Conservation (phyloP, 2,888 invertebrate genomes). For the Bhutanitis thaidina region DNA sequence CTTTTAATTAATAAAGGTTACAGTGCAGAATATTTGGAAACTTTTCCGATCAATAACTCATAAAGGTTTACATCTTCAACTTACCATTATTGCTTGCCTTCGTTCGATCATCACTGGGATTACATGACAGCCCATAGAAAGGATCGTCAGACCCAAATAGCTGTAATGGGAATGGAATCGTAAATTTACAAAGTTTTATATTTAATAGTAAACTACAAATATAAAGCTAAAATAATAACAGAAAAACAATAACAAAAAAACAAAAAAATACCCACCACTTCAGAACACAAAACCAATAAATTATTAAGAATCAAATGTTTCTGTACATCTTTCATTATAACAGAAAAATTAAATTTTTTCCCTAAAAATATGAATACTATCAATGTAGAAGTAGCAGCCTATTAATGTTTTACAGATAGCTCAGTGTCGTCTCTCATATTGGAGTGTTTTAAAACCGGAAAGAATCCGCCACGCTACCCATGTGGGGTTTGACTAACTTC, state of each 20-base stretch:
- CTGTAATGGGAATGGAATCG: conserved; percentile 44
- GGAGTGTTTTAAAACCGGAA: no score
- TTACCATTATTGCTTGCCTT: conserved; percentile 61
- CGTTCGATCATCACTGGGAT: conserved; percentile 54
- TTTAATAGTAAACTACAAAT: background rate
- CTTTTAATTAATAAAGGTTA: no score
- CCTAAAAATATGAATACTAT: no score
- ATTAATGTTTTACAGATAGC: no score
- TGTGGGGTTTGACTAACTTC: no score
- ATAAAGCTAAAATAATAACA: background rate
- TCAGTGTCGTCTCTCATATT: no score
- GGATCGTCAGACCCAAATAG: conserved; percentile 73
- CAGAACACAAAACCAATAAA: background rate
- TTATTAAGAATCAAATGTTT: background rate
- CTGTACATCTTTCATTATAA: background rate
- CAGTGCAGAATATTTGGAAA: no score
- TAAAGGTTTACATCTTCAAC: conserved; percentile 25
- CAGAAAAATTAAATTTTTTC: no score
- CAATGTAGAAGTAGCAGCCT: no score
- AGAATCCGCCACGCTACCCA: no score
- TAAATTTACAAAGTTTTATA: background rate
- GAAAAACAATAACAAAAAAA: background rate
- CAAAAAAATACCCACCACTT: conserved; percentile 16
- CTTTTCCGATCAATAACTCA: no score
- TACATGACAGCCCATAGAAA: conserved; percentile 71